A percentile compares a stretch with the other conserved stretches of the same genome.
Evolutionary conservation across 1,140 invertebrate genomes (phyloP).

Genomic region (Whitmania pigra): DNA sequence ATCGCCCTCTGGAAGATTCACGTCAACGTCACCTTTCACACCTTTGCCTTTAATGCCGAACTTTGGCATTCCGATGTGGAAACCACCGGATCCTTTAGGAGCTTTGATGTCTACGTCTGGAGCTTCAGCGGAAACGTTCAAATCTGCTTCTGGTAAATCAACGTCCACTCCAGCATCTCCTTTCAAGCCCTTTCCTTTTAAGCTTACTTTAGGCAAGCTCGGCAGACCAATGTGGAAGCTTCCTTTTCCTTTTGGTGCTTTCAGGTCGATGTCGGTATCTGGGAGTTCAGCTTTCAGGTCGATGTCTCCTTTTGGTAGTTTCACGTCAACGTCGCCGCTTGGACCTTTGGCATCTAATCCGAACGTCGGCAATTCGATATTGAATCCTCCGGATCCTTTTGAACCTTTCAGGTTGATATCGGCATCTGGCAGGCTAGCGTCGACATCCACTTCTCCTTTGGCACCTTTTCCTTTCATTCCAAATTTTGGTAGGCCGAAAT

Average conservation of each 20-base stretch:
- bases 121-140: neutral
- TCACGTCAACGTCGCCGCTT: neutral
- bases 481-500: too few species aligned
- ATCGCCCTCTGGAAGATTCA: neutral
- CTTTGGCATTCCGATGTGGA: neutral
- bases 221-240: neutral
- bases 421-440: slow-evolving; percentile 5
- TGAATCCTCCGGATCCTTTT: slow-evolving; percentile 9
- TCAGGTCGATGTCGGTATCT: neutral
- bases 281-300: slow-evolving; percentile 12
- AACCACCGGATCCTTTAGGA: slow-evolving; percentile 4
- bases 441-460: too few species aligned
- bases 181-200: neutral
- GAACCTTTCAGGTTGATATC: neutral
- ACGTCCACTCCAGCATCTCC: neutral
- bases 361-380: neutral
- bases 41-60: slow-evolving; percentile 10
- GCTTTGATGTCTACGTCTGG: slow-evolving; percentile 4
- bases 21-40: neutral
- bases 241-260: slow-evolving; percentile 1
- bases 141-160: neutral
- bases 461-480: too few species aligned
- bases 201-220: neutral
- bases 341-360: neutral
- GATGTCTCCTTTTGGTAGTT: neutral